Evolutionary conservation across 2,113 vertebrate species (phyloP), one percentile per base, ranked within the genome.

Genomic region (Macquaria australasica): DNA sequence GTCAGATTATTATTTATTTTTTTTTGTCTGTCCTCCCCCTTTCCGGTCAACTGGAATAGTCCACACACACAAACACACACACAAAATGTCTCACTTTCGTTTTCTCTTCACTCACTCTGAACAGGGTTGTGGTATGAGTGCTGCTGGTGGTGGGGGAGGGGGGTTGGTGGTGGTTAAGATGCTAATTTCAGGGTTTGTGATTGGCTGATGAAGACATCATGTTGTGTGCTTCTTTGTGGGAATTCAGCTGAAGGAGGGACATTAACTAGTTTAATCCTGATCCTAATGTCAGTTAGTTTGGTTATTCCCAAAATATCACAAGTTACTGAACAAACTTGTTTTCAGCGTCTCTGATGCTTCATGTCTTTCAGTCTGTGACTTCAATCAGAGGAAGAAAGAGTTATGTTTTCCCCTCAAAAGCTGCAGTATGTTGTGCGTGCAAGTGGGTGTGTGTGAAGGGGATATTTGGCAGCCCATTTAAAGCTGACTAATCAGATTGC

Each of bases 401-500:
- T 41, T 59, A 11, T 79, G 58, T 62, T 78, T 72, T 58, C 4
- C 56, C 48, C 21, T 80, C 28, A 28, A 53, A 81, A 68, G 78
- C 84, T 86, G 53, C 25, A 72, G 71, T 18, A 3, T 51, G 78
- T 53, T 80, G 81, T 89, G 73, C 71, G 78, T 88, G 85, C 41
- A 56, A 70, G 75, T 77, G 74, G 72, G 77, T 82, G 85, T 83
- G 83, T 81, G 86, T 79, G 73, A 85, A 82, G 81, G 83, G 81
- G 88, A 76, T 93, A 88, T 88, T 89, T 92, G 91, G 88, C 85
- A 84, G 87, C 67, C 43, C 74, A 18, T 81, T 86, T 90, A 90
- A 92, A 92, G 87, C 93, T 93, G 91, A 91, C 91, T 91, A 93
- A 94, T 94, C 91, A 91, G 92, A 91, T 91, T 91, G 89, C 14